A percentile compares a stretch with the other conserved stretches of the same genome.
phyloP scores from a whole-genome alignment of 2,113 vertebrate genomes.

The Microcebus griseorufus region DNA sequence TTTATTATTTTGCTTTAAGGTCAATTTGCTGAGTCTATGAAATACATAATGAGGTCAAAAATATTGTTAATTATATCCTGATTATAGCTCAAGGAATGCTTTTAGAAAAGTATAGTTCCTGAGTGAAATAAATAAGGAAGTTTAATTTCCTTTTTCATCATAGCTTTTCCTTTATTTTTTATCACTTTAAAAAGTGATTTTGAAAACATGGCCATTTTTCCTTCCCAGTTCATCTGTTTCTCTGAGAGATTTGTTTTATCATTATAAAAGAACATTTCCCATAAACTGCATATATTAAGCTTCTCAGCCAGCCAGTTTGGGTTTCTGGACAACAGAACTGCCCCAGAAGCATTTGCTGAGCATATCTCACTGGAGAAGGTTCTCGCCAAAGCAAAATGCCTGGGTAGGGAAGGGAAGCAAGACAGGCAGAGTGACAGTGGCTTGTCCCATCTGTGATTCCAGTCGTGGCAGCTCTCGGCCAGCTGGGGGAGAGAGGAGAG shows the following conservation, averaged over 20 bases:
- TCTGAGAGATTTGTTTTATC: neutral
- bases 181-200: neutral
- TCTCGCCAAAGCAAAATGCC: neutral
- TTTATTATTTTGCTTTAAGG: constrained; percentile 23
- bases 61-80: neutral
- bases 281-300: neutral
- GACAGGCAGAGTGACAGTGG: accelerated
- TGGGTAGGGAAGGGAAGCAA: neutral
- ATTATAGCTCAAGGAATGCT: neutral
- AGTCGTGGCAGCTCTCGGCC: neutral
- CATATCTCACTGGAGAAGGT: neutral
- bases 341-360: neutral
- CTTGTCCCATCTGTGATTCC: accelerated
- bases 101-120: neutral
- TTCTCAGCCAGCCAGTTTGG: neutral
- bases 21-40: neutral
- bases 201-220: neutral
- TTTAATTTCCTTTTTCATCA: constrained; percentile 15
- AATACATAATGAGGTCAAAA: neutral
- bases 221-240: neutral
- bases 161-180: neutral
- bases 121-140: neutral
- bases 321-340: neutral
- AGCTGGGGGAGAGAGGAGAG: neutral
- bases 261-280: neutral